Base-by-base conservation (phyloP, 1,140 invertebrate genomes). In the Solen grandis region DNA sequence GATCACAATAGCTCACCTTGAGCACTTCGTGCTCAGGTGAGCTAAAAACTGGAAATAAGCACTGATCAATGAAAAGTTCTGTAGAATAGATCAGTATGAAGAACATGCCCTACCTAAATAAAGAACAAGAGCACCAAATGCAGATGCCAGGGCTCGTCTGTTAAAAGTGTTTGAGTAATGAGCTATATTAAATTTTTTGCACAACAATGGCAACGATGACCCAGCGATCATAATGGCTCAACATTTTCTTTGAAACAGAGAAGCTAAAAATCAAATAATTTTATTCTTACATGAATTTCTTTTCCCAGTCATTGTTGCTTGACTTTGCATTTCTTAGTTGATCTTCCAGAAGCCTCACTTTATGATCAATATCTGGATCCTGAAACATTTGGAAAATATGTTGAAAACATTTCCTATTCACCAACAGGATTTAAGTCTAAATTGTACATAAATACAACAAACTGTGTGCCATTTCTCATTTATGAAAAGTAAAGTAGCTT, bases 211-310 rank as follows among this genome's bases (percentile, higher is more conserved):
- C 19, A 8, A 46, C 8, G 19, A 46, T 8, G 41, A 46, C 8
- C 8, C 8, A 46, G 41, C 19, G 41, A 46, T 46, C 19, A 8
- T 46, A 46, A 10, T 46, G 8, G 41, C 41, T 46, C 41, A 8
- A 8, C 41, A 19, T 10, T 10, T 10, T 46, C 19, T 46, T 46
- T 46, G 19, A 19, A 46, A 19, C 8, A 46, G 41, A 8, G 19
- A 10, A 46, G 19, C 8, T 10, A 46, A 10, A 46, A 46, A 19
- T 46, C 19, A 8, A 46, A 19, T 46, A 19, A 19, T 19, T 46
- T 46, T 46, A 19, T 19, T 46, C 57, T 60, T 65, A 80, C 77
- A 33, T 25, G 36, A 62, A 80, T 66, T 80, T 80, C 27, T 80
- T 72, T 41, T 80, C 59, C 77, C 27, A 36, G 2, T 80, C 77